Percentiles rank a stretch among this genome's conserved stretches.
These are phyloP conservation scores for Petrocephalus microphthalmus DNA, from an alignment of 2,113 vertebrate species.

Conservation along the genomic window DNA sequence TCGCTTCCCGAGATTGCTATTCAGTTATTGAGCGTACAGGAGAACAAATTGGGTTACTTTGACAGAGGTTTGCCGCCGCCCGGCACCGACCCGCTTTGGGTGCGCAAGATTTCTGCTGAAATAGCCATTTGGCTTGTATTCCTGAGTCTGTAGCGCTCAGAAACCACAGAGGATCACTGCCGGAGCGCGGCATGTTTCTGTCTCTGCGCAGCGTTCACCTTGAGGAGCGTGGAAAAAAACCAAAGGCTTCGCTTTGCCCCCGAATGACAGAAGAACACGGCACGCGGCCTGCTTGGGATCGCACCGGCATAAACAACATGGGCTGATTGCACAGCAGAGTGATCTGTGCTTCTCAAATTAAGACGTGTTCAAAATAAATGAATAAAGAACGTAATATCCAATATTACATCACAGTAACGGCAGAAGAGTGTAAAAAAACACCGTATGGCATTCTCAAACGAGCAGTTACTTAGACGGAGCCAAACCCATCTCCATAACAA, in stretches of 20 bases:
- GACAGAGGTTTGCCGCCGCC: background rate
- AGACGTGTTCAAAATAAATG: background rate
- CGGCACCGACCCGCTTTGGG: background rate
- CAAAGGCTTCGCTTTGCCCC: background rate
- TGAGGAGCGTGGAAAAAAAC: background rate
- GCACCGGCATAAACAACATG: background rate
- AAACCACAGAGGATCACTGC: background rate
- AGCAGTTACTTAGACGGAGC: background rate
- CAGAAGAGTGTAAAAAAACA: background rate
- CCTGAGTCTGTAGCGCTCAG: background rate
- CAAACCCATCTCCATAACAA: background rate
- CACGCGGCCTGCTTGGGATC: background rate
- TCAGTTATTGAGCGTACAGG: background rate
- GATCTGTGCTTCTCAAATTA: background rate
- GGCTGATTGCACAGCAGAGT: background rate
- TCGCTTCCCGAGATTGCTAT: background rate
- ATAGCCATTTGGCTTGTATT: background rate
- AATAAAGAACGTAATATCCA: background rate
- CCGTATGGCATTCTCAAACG: background rate
- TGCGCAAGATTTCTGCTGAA: slow-evolving; percentile 1
- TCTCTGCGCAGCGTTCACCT: background rate
- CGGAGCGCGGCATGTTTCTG: background rate
- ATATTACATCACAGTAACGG: background rate
- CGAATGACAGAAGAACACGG: background rate
- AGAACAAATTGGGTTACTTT: background rate